Conservation (phyloP, 2,797 vertebrate genomes). For the Capromys pilorides region DNA sequence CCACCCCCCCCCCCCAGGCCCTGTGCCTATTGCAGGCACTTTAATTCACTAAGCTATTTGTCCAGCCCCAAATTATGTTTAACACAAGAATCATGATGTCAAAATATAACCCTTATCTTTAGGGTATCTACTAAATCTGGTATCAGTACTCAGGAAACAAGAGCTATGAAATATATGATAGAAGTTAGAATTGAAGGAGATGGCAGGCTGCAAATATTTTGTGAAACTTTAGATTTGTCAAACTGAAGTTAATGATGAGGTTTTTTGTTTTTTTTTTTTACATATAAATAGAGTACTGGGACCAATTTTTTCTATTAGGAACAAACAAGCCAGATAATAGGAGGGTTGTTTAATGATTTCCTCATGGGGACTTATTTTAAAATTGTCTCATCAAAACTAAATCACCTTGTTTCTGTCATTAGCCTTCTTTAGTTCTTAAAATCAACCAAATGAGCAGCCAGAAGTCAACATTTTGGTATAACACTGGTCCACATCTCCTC, state of each 20-base stretch:
- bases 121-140: not conserved
- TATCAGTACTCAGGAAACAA: not conserved
- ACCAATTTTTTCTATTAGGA: not conserved
- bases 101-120: not conserved
- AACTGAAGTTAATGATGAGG: not conserved
- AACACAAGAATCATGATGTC: not conserved
- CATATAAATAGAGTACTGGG: not conserved
- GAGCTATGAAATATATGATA: not conserved
- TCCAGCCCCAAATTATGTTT: not conserved
- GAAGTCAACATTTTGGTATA: not conserved
- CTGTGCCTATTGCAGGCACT: too few species aligned
- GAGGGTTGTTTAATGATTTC: not conserved
- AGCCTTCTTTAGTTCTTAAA: not conserved
- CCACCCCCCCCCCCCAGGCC: too few species aligned
- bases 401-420: not conserved
- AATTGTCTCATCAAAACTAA: not conserved
- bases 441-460: not conserved
- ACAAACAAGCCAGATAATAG: not conserved
- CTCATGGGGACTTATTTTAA: not conserved
- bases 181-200: not conserved
- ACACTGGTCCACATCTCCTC: fast-evolving
- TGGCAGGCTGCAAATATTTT: not conserved
- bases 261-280: too few species aligned
- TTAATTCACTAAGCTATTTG: too few species aligned
- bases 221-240: not conserved